phyloP scores from a whole-genome alignment of 1,140 invertebrate species.

The Caligus rogercresseyi region DNA sequence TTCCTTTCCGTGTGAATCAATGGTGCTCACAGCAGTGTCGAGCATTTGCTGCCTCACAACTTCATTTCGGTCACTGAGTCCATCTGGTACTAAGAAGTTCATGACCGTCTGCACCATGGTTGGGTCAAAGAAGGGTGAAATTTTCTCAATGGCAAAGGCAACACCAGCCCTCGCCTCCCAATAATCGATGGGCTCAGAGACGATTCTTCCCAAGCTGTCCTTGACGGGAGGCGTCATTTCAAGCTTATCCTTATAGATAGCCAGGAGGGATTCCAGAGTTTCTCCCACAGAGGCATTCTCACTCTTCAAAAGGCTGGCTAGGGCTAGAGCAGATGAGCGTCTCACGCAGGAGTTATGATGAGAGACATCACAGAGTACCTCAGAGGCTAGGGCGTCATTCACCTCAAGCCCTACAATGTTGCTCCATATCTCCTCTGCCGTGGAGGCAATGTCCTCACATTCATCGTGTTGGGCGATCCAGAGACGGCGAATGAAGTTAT shows the following conservation, averaged over 20 bases:
- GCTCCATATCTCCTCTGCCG: conserved; percentile 50
- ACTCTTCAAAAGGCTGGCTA: conserved; percentile 3
- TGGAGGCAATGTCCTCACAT: conserved; percentile 30
- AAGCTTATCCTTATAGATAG: conserved; percentile 56
- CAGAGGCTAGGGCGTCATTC: conserved; percentile 29
- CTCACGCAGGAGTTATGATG: neutral
- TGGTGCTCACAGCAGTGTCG: conserved; percentile 68
- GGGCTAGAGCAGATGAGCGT: neutral
- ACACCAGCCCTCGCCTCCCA: conserved; percentile 75
- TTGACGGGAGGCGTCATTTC: conserved; percentile 20
- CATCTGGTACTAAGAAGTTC: conserved; percentile 68
- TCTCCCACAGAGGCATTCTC: neutral
- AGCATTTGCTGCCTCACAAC: conserved; percentile 75
- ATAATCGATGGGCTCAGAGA: conserved; percentile 61
- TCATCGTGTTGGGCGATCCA: conserved; percentile 59
- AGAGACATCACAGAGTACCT: conserved; percentile 46
- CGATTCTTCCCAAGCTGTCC: conserved; percentile 35
- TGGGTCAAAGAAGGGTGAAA: conserved; percentile 48
- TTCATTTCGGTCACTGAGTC: conserved; percentile 63
- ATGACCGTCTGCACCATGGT: conserved; percentile 49
- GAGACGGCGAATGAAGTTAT: conserved; percentile 37
- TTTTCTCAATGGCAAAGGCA: conserved; percentile 53
- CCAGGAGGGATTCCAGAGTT: conserved; percentile 42
- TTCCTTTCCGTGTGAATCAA: conserved; percentile 73
- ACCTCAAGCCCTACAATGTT: conserved; percentile 36